These are phyloP conservation scores for Temnopleurus reevesii DNA, from an alignment of 53 echinoderm and acorn worm species.

Conservation along the genomic window DNA sequence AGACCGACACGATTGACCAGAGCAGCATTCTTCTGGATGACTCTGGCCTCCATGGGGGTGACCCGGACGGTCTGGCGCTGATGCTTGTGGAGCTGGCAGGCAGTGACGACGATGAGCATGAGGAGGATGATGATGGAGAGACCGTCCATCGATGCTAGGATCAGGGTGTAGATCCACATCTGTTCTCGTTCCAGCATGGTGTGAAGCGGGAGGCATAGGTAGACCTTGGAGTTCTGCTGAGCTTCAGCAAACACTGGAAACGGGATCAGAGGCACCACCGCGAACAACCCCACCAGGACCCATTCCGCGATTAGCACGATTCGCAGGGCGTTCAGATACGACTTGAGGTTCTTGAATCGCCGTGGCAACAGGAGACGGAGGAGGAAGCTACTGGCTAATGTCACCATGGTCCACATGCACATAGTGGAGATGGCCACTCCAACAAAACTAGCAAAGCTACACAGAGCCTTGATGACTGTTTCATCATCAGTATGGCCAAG, in stretches of 20 bases:
- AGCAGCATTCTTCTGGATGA: slow-evolving; percentile 77
- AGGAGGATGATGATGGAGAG: slow-evolving; percentile 67
- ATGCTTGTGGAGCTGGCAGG: slow-evolving; percentile 83
- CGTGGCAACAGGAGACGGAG: slow-evolving; percentile 72
- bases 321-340: slow-evolving; percentile 70
- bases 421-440: slow-evolving; percentile 68
- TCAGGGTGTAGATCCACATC: slow-evolving; percentile 73
- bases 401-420: slow-evolving; percentile 79
- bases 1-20: slow-evolving; percentile 83
- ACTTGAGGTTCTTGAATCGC: slow-evolving; percentile 75
- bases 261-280: slow-evolving; percentile 79
- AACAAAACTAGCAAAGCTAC: slow-evolving; percentile 82
- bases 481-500: not conserved
- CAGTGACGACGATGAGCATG: slow-evolving; percentile 67
- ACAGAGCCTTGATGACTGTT: slow-evolving; percentile 53
- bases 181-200: slow-evolving; percentile 41
- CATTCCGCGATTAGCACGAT: slow-evolving; percentile 67
- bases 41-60: slow-evolving; percentile 93
- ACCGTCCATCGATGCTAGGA: slow-evolving; percentile 73
- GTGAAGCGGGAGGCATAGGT: slow-evolving; percentile 80
- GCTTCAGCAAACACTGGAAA: slow-evolving; percentile 65
- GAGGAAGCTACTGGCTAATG: slow-evolving; percentile 76
- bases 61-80: slow-evolving; percentile 62
- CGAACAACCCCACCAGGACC: slow-evolving; percentile 57
- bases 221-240: slow-evolving; percentile 57